Evolutionary conservation across 2,113 vertebrate genomes (phyloP), one percentile per base, ranked within the genome.

Genomic region (Mesembrinibis cayennensis): DNA sequence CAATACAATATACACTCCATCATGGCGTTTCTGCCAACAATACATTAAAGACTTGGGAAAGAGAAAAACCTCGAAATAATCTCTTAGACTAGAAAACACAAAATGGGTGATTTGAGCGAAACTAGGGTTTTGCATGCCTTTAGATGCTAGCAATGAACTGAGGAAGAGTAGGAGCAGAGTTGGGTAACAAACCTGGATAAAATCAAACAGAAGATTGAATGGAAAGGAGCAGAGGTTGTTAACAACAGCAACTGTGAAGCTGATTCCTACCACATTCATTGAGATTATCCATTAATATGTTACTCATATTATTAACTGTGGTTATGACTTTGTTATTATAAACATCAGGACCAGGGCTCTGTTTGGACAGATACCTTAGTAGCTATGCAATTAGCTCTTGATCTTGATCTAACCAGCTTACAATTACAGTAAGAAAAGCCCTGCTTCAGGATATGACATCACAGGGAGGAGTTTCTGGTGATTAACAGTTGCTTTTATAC

Each of bases 381-480:
- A 52, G 30, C 80, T 77, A 72, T 7, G 45, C 79, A 96, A 84
- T 88, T 65, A 69, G 19, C 13, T 81, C 32, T 93, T 80, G 38
- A 69, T 44, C 19, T 59, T 38, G 61, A 93, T 85, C 34, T 76
- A 67, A 72, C 18, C 77, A 40, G 7, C 14, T 82, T 74, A 44
- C 70, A 36, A 50, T 85, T 84, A 94, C 77, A 67, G 73, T 76
- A 53, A 89, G 65, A 87, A 93, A 96, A 94, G 56, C 47, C 27
- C 49, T 0, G 0, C 66, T 85, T 61, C 1, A 2, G 90, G 87
- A 92, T 88, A 91, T 94, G 89, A 93, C 82, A 93, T 91, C 87
- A 97, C 40, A 94, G 87, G 96, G 96, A 96, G 81, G 77, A 94
- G 80, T 66, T 91, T 82, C 65, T 80, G n/a, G 32, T 79, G 34